phyloP scores from a whole-genome alignment of 2,888 invertebrate species.

The Eulithis prunata region DNA sequence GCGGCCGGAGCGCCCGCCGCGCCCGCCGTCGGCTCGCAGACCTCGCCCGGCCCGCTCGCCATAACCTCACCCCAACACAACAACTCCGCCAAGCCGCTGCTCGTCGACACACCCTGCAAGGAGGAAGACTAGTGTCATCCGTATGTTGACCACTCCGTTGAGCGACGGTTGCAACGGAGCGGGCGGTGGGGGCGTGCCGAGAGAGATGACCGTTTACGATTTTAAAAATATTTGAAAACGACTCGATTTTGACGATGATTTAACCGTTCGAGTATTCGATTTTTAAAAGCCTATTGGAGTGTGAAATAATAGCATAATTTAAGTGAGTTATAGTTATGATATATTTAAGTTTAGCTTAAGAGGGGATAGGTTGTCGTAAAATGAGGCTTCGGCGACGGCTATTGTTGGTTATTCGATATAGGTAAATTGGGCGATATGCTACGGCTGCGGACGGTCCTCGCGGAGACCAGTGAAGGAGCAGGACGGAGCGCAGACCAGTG shows the following conservation, averaged over 20 bases:
- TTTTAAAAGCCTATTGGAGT: constrained; percentile 74
- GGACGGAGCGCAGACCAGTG: constrained; percentile 44
- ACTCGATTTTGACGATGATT: constrained; percentile 51
- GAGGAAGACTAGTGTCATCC: constrained; percentile 68
- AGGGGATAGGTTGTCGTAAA: constrained; percentile 75
- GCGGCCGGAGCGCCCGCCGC: constrained; percentile 44
- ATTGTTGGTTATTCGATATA: constrained; percentile 74
- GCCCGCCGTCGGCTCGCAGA: constrained; percentile 55
- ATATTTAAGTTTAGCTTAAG: constrained; percentile 64
- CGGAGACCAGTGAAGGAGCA: constrained; percentile 53
- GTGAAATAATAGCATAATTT: constrained; percentile 71
- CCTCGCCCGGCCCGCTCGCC: constrained; percentile 60
- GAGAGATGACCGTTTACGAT: constrained; percentile 49
- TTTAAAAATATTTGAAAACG: constrained; percentile 46
- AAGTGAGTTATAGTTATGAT: constrained; percentile 56
- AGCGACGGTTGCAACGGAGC: not conserved
- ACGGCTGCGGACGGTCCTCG: not conserved
- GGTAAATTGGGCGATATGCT: constrained; percentile 64
- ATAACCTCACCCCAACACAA: constrained; percentile 63
- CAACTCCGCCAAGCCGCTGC: constrained; percentile 69
- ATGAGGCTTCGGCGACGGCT: constrained; percentile 71
- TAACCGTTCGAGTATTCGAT: constrained; percentile 60
- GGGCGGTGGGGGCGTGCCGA: constrained; percentile 27
- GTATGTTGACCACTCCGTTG: constrained; percentile 5
- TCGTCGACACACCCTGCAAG: constrained; percentile 76